Evolutionary conservation across 2,888 invertebrate species (phyloP).

Genomic region (Chaetoderma sp.): DNA sequence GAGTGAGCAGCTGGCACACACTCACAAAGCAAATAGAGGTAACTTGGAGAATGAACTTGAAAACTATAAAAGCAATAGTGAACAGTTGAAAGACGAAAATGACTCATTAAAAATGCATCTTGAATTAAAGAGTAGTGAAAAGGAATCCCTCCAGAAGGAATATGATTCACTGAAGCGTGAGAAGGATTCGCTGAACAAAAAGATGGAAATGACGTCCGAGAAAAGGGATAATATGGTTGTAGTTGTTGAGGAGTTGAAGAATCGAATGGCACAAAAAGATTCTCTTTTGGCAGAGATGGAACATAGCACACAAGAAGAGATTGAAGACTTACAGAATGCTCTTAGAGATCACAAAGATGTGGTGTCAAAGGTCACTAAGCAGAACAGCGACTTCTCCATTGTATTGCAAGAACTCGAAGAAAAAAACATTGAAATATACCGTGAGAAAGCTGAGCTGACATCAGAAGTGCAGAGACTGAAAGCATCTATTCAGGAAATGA

Average conservation of each 20-base stretch:
- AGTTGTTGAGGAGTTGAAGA: neutral
- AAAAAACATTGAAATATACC: neutral
- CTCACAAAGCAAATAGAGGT: neutral
- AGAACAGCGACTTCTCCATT: neutral
- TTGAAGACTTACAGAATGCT: conserved; percentile 1
- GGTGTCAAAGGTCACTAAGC: conserved; percentile 8
- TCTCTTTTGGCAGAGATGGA: too few species aligned
- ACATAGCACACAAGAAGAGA: too few species aligned
- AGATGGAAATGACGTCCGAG: neutral
- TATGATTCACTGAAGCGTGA: neutral
- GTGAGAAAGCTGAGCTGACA: conserved; percentile 11
- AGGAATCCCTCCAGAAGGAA: neutral
- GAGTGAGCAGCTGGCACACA: neutral
- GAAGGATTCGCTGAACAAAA: neutral
- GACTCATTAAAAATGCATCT: too few species aligned
- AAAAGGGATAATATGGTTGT: neutral
- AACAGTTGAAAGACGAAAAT: neutral
- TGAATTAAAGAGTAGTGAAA: too few species aligned
- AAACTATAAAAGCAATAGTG: neutral
- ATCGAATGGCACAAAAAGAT: neutral
- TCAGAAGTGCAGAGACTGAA: conserved; percentile 17
- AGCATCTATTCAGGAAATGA: conserved; percentile 4
- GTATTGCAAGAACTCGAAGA: conserved; percentile 1
- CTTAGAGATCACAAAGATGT: conserved; percentile 15
- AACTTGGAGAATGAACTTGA: neutral